Percentiles rank a stretch among this genome's conserved stretches.
Evolutionary conservation across 1,140 invertebrate species (phyloP).

Genomic region (Drosophila pandora): DNA sequence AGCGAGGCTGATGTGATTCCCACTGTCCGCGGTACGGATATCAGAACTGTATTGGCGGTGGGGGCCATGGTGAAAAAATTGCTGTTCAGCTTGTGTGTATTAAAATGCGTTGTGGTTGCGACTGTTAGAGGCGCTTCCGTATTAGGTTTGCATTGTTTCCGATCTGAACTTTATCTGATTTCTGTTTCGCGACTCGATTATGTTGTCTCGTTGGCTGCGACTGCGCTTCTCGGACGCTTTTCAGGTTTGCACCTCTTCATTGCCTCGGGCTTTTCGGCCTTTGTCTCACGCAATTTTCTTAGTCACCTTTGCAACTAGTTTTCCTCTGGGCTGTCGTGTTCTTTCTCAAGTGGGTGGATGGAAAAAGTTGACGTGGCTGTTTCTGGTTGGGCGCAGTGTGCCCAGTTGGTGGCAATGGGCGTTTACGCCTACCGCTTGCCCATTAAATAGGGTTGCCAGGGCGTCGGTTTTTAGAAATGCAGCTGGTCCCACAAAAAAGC

Average conservation of each 20-base stretch:
- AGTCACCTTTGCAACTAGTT: slow-evolving; percentile 56
- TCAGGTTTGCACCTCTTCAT: slow-evolving; percentile 66
- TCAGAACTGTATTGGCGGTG: slow-evolving; percentile 68
- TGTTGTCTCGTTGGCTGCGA: slow-evolving; percentile 41
- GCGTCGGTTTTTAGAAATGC: not conserved
- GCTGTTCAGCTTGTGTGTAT: slow-evolving; percentile 10
- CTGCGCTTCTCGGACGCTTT: slow-evolving; percentile 56
- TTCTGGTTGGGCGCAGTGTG: slow-evolving; percentile 16
- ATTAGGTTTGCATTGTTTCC: slow-evolving; percentile 63
- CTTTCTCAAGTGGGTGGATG: slow-evolving; percentile 36
- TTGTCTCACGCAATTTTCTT: slow-evolving; percentile 67
- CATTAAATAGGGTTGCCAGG: not conserved
- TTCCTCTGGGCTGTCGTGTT: slow-evolving; percentile 86
- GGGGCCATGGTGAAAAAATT: slow-evolving; percentile 49
- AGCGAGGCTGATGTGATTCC: slow-evolving; percentile 74
- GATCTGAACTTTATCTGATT: slow-evolving; percentile 62
- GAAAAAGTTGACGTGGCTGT: slow-evolving; percentile 61
- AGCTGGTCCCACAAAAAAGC: not conserved
- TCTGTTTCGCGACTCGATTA: slow-evolving; percentile 28
- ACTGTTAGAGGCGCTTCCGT: slow-evolving; percentile 22
- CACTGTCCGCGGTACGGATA: slow-evolving; percentile 83
- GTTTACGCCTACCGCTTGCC: not conserved
- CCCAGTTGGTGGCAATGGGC: not conserved
- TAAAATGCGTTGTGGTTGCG: slow-evolving; percentile 25
- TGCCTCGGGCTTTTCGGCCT: slow-evolving; percentile 51